Evolutionary conservation across 1,140 invertebrate species (phyloP).

Genomic region (Riptortus pedestris): DNA sequence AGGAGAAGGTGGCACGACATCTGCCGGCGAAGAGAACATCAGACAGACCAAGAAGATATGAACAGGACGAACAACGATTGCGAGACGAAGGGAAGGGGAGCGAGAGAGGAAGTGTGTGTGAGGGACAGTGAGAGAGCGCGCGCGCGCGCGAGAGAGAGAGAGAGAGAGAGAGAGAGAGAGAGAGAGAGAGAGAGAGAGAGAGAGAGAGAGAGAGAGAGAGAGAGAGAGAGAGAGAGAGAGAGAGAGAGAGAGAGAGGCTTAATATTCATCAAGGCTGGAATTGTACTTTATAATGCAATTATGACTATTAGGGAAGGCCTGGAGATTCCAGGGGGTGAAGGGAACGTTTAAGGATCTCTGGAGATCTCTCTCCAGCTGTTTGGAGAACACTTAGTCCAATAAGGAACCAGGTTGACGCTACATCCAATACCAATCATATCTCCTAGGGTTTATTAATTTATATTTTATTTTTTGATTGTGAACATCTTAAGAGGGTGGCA

Average conservation of each 20-base stretch:
- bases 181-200: not conserved
- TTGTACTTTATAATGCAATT: conserved; percentile 25
- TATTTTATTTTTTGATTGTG: no score
- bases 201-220: not conserved
- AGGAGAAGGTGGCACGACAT: not conserved
- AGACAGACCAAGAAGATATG: not conserved
- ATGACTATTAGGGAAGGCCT: conserved; percentile 19
- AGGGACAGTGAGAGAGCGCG: not conserved
- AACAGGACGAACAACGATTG: not conserved
- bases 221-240: not conserved
- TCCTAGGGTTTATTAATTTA: no score
- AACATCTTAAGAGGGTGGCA: no score
- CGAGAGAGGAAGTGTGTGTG: not conserved
- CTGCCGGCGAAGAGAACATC: not conserved
- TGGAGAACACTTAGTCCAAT: no score
- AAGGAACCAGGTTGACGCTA: no score
- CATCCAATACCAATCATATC: no score
- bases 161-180: not conserved
- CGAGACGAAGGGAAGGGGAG: not conserved
- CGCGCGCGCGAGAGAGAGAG: not conserved
- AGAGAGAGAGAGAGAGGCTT: conserved; percentile 10
- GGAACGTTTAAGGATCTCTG: not conserved
- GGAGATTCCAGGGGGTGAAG: not conserved
- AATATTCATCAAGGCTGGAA: conserved; percentile 23
- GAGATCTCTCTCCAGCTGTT: no score